phyloP scores from a whole-genome alignment of 2,113 vertebrate genomes.

The Atlantisia rogersi region DNA sequence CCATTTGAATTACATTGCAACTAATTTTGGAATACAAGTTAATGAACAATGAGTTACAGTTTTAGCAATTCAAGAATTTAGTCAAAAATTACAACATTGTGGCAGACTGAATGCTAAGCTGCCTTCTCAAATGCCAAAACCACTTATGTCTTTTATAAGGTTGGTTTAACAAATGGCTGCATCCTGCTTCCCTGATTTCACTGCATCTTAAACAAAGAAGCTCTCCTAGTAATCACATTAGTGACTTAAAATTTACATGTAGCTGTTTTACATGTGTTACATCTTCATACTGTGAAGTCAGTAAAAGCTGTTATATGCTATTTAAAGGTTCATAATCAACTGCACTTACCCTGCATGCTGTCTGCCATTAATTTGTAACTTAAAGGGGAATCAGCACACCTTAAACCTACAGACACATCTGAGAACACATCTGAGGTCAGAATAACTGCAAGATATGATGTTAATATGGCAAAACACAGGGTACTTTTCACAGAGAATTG shows the following conservation, averaged over 20 bases:
- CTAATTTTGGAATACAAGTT: not conserved
- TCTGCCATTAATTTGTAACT: not conserved
- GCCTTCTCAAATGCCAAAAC: not conserved
- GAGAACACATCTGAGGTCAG: fast-evolving
- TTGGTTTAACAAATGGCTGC: not conserved
- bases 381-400: not conserved
- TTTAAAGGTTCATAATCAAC: not conserved
- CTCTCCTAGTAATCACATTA: not conserved
- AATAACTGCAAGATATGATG: not conserved
- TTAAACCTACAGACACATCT: not conserved
- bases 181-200: not conserved
- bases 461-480: fast-evolving
- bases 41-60: not conserved
- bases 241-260: not conserved
- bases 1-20: not conserved
- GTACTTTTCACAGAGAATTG: not conserved
- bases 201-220: not conserved
- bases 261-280: not conserved
- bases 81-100: not conserved
- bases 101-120: not conserved
- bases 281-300: not conserved
- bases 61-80: not conserved
- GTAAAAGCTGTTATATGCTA: not conserved
- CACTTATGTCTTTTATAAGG: not conserved
- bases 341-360: not conserved